Conservation (phyloP, 2,797 vertebrate species). For the Coregonus sp. region DNA sequence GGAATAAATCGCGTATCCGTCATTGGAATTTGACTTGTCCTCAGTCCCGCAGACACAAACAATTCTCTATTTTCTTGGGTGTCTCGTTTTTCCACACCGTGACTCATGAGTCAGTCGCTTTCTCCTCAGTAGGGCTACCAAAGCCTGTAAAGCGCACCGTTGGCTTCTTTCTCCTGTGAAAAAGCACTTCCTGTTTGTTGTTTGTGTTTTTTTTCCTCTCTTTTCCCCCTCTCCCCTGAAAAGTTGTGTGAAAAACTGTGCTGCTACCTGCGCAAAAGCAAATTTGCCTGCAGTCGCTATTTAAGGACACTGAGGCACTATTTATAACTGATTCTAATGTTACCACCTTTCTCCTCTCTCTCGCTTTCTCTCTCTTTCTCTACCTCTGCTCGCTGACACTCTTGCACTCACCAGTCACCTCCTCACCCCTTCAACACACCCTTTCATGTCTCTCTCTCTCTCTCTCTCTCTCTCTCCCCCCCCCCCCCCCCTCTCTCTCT, state of each 20-base stretch:
- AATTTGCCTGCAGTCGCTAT: slow-evolving; percentile 72
- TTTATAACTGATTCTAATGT: slow-evolving; percentile 75
- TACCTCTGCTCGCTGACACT: slow-evolving; percentile 29
- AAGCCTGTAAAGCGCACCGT: slow-evolving; percentile 53
- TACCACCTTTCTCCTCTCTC: slow-evolving; percentile 59
- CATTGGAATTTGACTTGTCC: not conserved
- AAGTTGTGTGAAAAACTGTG: slow-evolving; percentile 53
- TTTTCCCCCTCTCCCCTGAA: slow-evolving; percentile 53
- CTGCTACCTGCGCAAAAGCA: slow-evolving; percentile 59
- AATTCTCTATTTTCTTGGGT: not conserved
- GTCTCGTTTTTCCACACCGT: not conserved
- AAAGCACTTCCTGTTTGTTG: slow-evolving; percentile 56
- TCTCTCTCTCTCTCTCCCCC: no score
- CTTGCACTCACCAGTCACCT: slow-evolving; percentile 18
- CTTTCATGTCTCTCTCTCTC: not conserved
- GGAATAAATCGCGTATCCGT: not conserved
- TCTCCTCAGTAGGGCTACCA: slow-evolving; percentile 8
- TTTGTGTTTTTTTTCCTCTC: slow-evolving; percentile 42
- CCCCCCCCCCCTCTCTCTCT: no score
- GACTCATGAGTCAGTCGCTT: not conserved
- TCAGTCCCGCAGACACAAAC: not conserved
- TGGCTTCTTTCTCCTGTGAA: slow-evolving; percentile 59
- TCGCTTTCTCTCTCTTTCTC: no score
- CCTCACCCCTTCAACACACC: slow-evolving; percentile 26
- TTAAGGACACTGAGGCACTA: slow-evolving; percentile 70